Conservation (phyloP, 2,113 vertebrate species). For the Thinocorus orbignyianus region DNA sequence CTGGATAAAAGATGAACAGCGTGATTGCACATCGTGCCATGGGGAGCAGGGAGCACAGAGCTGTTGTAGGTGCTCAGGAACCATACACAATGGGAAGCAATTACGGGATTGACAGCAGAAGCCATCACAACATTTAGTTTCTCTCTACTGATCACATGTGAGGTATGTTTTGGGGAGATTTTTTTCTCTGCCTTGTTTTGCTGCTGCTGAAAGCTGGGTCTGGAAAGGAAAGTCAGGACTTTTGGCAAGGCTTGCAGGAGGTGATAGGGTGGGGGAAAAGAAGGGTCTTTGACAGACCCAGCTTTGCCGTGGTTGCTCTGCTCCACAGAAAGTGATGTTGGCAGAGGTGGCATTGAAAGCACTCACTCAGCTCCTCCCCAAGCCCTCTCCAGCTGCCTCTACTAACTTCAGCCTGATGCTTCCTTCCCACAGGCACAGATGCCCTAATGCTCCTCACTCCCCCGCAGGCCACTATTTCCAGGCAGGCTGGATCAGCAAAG, state of each 20-base stretch:
- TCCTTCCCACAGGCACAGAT: background rate
- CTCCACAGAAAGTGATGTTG: background rate
- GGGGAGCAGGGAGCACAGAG: background rate
- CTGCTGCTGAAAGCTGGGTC: background rate
- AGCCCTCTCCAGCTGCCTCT: background rate
- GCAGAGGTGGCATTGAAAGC: background rate
- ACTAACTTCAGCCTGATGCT: background rate
- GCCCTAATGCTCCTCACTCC: background rate
- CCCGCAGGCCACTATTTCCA: background rate
- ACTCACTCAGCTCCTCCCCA: background rate
- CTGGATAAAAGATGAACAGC: background rate
- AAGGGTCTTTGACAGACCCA: background rate
- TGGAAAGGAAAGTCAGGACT: background rate
- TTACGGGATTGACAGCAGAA: fast-evolving
- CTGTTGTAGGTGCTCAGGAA: fast-evolving
- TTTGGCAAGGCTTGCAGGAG: background rate
- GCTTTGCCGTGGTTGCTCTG: background rate
- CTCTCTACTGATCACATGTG: background rate
- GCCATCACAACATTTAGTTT: background rate
- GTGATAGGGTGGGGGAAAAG: fast-evolving
- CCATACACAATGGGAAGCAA: background rate
- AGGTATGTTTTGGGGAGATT: background rate
- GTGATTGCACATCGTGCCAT: fast-evolving
- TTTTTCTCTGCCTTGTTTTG: background rate
- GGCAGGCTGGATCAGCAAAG: background rate